Base-by-base conservation (phyloP, 2,113 vertebrate genomes). In the Cavia aperea region DNA sequence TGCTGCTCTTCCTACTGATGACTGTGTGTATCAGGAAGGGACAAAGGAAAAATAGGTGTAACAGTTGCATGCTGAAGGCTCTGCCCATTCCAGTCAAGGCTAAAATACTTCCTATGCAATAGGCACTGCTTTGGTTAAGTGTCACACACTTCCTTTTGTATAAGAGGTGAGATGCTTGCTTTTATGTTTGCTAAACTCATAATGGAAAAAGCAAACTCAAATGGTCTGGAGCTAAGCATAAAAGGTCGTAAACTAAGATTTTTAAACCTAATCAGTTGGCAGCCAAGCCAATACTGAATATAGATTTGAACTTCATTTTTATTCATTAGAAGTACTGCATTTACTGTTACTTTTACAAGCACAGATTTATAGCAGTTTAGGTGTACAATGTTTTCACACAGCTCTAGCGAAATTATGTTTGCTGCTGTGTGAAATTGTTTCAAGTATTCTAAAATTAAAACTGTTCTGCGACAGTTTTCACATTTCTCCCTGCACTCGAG, bases 301-400 rank as follows among this genome's bases (percentile, higher is more conserved):
- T 79, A 86, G 86, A 88, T 66, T 94, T 93, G 72, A 93, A 88
- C 77, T 92, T 94, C 82, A 83, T 94, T 96, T 95, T 93, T 96
- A 96, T 93, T 94, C 86, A 86, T 94, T 82, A 93, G 43, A 89
- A 93, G 51, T 79, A 51, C 21, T 56, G 51, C 18, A 0, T 79
- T 82, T 94, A 68, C 72, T 91, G 60, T 93, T 95, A 86, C 70
- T 91, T 95, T 93, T 94, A 92, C 29, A 96, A 84, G 85, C 58
- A 89, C 79, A 92, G 86, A 90, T 93, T 94, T 93, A 73, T 81
- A 75, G 36, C 72, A 90, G 58, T 91, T 95, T 94, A 94, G 56
- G 23, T 78, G 49, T 85, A 46, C 89, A 89, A 63, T 94, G 58
- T 86, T 96, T 94, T 90, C 90, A 78, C 24, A 78, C 72, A 58